Evolutionary conservation across 2,888 invertebrate genomes (phyloP), one percentile per base, ranked within the genome.

Genomic region (Lordiphosa andalusiaca): DNA sequence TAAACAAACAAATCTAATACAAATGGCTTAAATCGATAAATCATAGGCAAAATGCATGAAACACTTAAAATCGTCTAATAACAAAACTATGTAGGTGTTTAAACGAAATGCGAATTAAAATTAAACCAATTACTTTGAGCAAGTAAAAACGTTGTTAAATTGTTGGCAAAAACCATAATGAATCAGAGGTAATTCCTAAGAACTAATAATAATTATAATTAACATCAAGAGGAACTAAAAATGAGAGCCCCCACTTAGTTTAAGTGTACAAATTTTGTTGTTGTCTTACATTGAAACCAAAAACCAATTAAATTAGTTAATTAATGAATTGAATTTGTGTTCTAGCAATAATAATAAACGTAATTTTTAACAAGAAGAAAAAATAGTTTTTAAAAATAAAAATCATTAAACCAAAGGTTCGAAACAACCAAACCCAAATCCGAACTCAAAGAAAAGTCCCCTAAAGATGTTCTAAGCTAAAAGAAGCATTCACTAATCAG

Each of bases 221-320:
- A 70, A 56, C 50, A 60, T 57, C 37, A 7, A 30, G 6, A 9
- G 25, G 25, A 25, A 25, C 25, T 33, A 54, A 37, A 57, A 58
- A 61, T 6, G 30, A 30, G 16, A 41, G 7, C 55, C 57, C 57
- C 60, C 49, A 73, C 73, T 80, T 68, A 85, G 69, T 77, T 84
- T 73, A 85, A 80, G 82, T 85, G 78, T 85, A 85, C 53, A 77
- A 73, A 75, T 85, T 86, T 81, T 86, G 83, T 83, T 83, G 85
- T 74, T 86, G 86, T 83, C 81, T 85, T 73, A 68, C 70, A 73
- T 76, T 71, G 48, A 74, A 69, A 58, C 63, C 54, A 52, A 82
- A 67, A 60, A 68, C 71, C 71, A 71, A 73, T 70, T 69, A 68
- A 76, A 74, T 77, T 75, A 72, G 75, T 75, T 75, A 66, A 75